A percentile compares a stretch with the other conserved stretches of the same genome.
phyloP scores from a whole-genome alignment of 1,140 invertebrate species.

The Pseudomyrmex sp. region DNA sequence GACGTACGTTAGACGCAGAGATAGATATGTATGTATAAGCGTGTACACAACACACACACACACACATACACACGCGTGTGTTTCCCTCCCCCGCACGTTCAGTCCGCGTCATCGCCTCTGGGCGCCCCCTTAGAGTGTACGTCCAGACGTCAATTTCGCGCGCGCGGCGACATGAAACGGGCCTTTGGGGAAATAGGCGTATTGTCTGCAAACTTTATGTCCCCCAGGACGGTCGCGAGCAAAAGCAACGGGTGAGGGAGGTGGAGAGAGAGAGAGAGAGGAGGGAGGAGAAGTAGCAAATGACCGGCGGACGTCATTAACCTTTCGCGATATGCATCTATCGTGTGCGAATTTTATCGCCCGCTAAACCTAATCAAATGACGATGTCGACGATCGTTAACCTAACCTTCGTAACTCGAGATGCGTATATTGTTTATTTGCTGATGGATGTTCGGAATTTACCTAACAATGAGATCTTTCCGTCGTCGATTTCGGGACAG shows the following conservation, averaged over 20 bases:
- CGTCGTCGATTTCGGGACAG: no score
- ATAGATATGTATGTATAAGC: slow-evolving; percentile 33
- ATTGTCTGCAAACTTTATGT: slow-evolving; percentile 47
- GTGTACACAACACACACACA: slow-evolving; percentile 10
- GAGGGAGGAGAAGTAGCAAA: neutral
- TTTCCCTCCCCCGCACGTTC: neutral
- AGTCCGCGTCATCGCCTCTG: slow-evolving; percentile 10
- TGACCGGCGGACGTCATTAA: slow-evolving; percentile 39
- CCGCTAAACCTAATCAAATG: slow-evolving; percentile 1
- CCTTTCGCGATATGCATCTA: slow-evolving; percentile 30
- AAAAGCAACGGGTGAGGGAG: neutral
- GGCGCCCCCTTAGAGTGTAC: slow-evolving; percentile 41
- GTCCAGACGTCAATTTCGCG: slow-evolving; percentile 72
- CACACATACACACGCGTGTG: no score
- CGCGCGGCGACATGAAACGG: slow-evolving; percentile 45
- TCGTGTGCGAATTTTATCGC: neutral
- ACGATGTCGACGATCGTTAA: neutral
- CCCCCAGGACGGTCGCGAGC: neutral
- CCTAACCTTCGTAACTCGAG: neutral
- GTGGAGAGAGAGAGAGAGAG: neutral
- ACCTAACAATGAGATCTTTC: no score
- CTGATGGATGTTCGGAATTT: no score
- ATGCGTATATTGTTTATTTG: slow-evolving; percentile 16
- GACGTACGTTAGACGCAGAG: slow-evolving; percentile 2
- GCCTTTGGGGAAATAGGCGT: slow-evolving; percentile 48